Evolutionary conservation across 2,888 invertebrate genomes (phyloP), one percentile per base, ranked within the genome.

Genomic region (Eristalis arbustorum): DNA sequence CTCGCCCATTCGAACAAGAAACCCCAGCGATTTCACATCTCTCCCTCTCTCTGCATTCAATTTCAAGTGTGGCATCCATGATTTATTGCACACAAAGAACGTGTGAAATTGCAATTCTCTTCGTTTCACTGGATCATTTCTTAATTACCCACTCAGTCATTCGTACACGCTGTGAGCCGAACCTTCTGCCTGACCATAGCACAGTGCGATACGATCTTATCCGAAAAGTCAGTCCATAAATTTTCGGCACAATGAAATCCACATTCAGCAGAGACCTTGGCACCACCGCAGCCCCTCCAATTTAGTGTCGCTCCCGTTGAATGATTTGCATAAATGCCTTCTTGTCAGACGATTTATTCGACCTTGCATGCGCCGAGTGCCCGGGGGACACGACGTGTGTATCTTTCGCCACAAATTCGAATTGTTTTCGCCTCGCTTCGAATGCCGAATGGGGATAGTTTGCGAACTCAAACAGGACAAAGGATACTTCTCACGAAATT

Each of bases 81-180:
- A 42, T 42, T n/a, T 42, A 42, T n/a, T 42, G 42, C 10, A 31
- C 10, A 5, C 18, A 8, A 49, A 8, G 18, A 49, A 49, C 49
- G 49, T 49, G 49, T 49, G 49, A 49, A 49, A 49, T 49, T 49
- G 49, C 49, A 49, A 49, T 49, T 8, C 3, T 13, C 42, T 37
- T 11, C 34, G 11, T 37, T 5, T 37, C 34, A 37, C 34, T 37
- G 34, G 11, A 37, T 37, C 37, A 37, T n/a, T 74, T 80, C 80
- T 69, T 71, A 82, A 82, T 69, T 76, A 37, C 56, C 34, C 81
- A 71, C 76, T 75, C 71, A 31, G 8, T 31, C 31, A 75, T 81
- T 64, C 66, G 68, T 34, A 31, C 31, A 42, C 61, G 62, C 67
- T 66, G 23, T 69, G 68, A 74, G 68, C 63, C 69, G 31, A 75